Evolutionary conservation across 2,113 vertebrate genomes (phyloP).

Genomic region (Ovibos moschatus): DNA sequence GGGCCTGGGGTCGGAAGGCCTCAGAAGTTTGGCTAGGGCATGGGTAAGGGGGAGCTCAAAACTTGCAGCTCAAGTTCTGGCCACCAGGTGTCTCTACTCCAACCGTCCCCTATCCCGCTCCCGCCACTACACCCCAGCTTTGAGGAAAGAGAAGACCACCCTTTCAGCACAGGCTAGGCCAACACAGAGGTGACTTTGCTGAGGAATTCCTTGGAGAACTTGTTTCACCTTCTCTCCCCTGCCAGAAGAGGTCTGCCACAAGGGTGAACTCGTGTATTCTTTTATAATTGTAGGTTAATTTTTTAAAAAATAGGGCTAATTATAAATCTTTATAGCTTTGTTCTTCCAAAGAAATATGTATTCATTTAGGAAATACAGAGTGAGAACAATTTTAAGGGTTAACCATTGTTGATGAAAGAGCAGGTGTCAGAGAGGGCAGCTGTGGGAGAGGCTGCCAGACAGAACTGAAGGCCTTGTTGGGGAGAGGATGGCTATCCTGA

Average conservation of each 20-base stretch:
- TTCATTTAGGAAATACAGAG: neutral
- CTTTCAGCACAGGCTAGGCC: neutral
- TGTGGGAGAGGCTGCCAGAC: neutral
- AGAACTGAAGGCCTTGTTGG: neutral
- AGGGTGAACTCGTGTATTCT: neutral
- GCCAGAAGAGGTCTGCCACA: neutral
- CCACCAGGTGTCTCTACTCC: neutral
- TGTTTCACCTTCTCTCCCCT: neutral
- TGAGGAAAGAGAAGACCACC: neutral
- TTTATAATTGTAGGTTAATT: neutral
- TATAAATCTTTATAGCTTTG: neutral
- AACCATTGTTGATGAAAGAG: neutral
- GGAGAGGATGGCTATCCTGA: neutral
- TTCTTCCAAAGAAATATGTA: neutral
- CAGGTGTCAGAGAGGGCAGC: neutral
- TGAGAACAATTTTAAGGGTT: neutral
- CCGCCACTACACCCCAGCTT: neutral
- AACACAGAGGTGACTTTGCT: neutral
- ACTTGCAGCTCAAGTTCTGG: neutral
- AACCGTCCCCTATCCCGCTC: rapidly evolving
- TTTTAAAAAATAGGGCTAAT: neutral
- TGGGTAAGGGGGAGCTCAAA: neutral
- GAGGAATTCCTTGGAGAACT: neutral
- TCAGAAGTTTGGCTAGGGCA: neutral
- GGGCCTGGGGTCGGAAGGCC: neutral